Percentiles rank a stretch among this genome's conserved stretches.
Evolutionary conservation across 2,797 vertebrate genomes (phyloP).

Genomic region (Pseudopleuronectes americanus): DNA sequence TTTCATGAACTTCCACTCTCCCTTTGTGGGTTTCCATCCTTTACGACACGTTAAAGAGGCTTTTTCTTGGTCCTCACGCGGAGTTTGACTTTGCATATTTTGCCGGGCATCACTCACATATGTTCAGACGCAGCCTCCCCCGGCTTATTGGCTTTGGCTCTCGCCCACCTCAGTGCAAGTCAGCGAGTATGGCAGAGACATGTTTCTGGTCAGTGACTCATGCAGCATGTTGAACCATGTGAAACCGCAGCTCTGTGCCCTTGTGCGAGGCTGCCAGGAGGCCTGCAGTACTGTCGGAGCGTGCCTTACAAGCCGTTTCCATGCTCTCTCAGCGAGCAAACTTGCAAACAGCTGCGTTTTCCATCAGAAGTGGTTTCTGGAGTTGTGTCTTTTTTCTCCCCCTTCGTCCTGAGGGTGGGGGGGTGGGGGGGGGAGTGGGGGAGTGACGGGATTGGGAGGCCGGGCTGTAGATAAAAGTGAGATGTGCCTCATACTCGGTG

Average conservation of each 20-base stretch:
- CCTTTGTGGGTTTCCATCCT: background rate
- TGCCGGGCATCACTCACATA: slow-evolving; percentile 8
- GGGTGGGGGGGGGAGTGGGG: background rate
- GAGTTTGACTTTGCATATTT: background rate
- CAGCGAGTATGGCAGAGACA: slow-evolving; percentile 38
- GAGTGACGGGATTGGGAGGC: slow-evolving; percentile 27
- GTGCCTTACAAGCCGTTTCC: slow-evolving; percentile 75
- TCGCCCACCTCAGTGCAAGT: slow-evolving; percentile 40
- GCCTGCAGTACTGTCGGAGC: slow-evolving; percentile 67
- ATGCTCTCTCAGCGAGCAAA: slow-evolving; percentile 79
- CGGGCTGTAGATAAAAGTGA: slow-evolving; percentile 70
- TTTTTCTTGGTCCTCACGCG: slow-evolving; percentile 1
- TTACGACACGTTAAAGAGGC: slow-evolving; percentile 4
- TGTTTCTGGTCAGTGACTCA: slow-evolving; percentile 68
- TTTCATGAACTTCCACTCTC: background rate
- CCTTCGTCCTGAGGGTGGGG: slow-evolving; percentile 8
- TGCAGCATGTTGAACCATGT: slow-evolving; percentile 63
- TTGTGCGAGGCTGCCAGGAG: slow-evolving; percentile 60
- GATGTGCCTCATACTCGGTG: slow-evolving; percentile 79
- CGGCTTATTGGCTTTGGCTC: slow-evolving; percentile 46
- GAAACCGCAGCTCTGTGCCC: slow-evolving; percentile 66
- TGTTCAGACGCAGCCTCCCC: slow-evolving; percentile 18
- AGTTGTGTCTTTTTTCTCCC: slow-evolving; percentile 52
- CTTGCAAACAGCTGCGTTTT: slow-evolving; percentile 91
- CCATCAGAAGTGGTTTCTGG: slow-evolving; percentile 88